These are phyloP conservation scores for Oreochromis spilurus DNA, from an alignment of 2,113 vertebrate species.

Conservation along the genomic window DNA sequence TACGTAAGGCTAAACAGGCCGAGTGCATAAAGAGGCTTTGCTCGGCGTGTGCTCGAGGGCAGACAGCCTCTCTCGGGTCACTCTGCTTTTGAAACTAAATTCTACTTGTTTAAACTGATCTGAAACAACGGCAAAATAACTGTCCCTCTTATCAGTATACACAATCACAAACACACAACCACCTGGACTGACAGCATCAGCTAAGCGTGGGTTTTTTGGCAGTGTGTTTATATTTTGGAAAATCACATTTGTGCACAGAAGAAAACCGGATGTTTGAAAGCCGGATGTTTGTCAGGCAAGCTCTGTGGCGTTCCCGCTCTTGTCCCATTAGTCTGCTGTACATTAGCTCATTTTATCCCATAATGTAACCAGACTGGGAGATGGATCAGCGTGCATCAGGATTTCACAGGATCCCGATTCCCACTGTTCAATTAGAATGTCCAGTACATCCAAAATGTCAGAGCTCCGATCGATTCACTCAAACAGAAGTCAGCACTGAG, in stretches of 20 bases:
- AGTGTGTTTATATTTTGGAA: background rate
- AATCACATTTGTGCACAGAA: background rate
- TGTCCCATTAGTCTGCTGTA: background rate
- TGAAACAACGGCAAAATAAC: background rate
- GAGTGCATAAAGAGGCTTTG: background rate
- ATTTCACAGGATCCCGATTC: background rate
- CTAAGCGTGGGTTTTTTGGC: accelerated
- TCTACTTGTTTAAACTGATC: background rate
- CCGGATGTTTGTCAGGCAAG: background rate
- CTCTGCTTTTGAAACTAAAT: background rate
- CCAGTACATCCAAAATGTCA: background rate
- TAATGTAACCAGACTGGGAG: background rate
- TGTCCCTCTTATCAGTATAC: background rate
- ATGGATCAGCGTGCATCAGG: background rate
- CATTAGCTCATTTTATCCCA: background rate
- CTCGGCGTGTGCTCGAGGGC: background rate
- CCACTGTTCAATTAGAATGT: background rate
- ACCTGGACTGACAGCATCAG: background rate
- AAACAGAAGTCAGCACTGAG: background rate
- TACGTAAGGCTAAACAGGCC: background rate
- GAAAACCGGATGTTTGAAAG: background rate
- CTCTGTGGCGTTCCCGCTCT: background rate
- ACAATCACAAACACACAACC: background rate
- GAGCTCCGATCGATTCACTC: background rate
- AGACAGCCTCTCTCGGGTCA: background rate